These are phyloP conservation scores for Bedellia somnulentella DNA, from an alignment of 2,888 invertebrate species.

Conservation along the genomic window DNA sequence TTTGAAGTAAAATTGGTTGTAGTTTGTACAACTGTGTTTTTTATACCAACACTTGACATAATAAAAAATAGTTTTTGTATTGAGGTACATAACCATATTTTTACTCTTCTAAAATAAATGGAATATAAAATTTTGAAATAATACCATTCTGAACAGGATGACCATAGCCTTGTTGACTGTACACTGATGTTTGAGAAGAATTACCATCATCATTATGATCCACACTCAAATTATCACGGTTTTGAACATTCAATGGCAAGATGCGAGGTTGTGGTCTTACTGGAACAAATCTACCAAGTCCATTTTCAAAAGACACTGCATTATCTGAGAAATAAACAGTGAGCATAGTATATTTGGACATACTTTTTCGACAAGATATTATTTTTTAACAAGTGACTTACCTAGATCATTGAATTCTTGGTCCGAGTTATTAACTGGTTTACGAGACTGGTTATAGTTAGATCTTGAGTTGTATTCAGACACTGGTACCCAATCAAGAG, in stretches of 20 bases:
- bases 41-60: no score
- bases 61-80: no score
- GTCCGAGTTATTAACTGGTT: slow-evolving; percentile 49
- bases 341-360: no score
- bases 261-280: slow-evolving; percentile 52
- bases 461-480: slow-evolving; percentile 51
- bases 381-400: no score
- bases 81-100: no score
- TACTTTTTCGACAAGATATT: no score
- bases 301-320: slow-evolving; percentile 45
- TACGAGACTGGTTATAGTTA: slow-evolving; percentile 49
- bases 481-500: slow-evolving; percentile 56
- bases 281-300: slow-evolving; percentile 53
- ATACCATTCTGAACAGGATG: slow-evolving; percentile 56
- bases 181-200: slow-evolving; percentile 30
- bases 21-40: no score
- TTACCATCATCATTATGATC: slow-evolving; percentile 42
- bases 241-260: slow-evolving; percentile 43
- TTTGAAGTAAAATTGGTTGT: no score
- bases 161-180: slow-evolving; percentile 41
- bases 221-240: slow-evolving; percentile 32
- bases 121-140: no score
- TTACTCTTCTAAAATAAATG: no score
- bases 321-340: slow-evolving; percentile 46
- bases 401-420: slow-evolving; percentile 52